Conservation (phyloP, 2,113 vertebrate species). For the Osmerus mordax region DNA sequence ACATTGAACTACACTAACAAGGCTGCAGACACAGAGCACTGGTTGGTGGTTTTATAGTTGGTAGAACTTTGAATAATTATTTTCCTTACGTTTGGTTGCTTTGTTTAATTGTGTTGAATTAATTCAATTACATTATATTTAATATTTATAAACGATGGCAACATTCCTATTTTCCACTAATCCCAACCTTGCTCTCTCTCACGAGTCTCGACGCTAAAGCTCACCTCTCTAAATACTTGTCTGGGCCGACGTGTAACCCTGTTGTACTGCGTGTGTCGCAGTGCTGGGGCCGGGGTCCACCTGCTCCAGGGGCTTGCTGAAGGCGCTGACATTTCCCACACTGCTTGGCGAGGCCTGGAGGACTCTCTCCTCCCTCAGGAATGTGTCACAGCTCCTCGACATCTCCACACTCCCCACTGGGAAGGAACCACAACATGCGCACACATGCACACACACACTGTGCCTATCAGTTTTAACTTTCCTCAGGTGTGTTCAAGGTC, state of each 20-base stretch:
- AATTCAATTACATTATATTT: too few relatives aligned
- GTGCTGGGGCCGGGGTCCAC: conserved; percentile 38
- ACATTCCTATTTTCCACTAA: too few relatives aligned
- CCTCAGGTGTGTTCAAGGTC: too few relatives aligned
- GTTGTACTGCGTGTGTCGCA: conserved; percentile 22
- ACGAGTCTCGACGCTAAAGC: too few relatives aligned
- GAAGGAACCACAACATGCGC: conserved; percentile 16
- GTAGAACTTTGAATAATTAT: neutral
- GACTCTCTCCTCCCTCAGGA: conserved; percentile 28
- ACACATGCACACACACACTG: neutral
- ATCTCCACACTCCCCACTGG: conserved; percentile 5
- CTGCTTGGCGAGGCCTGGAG: conserved; percentile 24
- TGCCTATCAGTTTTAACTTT: too few relatives aligned
- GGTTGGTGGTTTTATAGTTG: neutral
- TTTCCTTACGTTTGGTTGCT: too few relatives aligned
- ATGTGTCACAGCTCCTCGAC: conserved; percentile 42
- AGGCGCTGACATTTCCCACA: conserved; percentile 58
- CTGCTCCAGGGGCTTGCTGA: conserved; percentile 52
- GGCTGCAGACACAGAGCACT: neutral
- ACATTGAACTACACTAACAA: conserved; percentile 10
- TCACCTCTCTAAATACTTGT: too few relatives aligned
- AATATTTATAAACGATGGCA: too few relatives aligned
- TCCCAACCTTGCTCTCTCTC: neutral
- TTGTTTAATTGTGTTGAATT: too few relatives aligned
- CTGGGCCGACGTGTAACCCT: conserved; percentile 2